A percentile compares a stretch with the other conserved stretches of the same genome.
Evolutionary conservation across 92 coral and sea anemone genomes (phyloP).

Genomic region (Metridium senile): DNA sequence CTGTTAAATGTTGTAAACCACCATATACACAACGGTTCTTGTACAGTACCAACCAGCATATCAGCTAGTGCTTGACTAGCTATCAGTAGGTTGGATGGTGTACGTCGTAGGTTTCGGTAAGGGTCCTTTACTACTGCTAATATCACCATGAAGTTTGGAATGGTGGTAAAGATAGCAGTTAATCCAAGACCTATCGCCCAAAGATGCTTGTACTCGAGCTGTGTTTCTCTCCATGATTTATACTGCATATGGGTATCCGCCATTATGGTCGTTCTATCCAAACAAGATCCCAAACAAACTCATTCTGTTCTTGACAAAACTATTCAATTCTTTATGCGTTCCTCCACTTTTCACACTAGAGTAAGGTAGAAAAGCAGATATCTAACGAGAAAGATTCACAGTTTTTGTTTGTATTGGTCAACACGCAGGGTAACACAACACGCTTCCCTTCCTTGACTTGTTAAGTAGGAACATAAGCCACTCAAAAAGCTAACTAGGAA

Average conservation of each 20-base stretch:
- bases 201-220: conserved; percentile 21
- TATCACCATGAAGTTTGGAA: conserved; percentile 55
- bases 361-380: too few relatives aligned
- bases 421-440: too few relatives aligned
- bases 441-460: too few relatives aligned
- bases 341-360: too few relatives aligned
- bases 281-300: too few relatives aligned
- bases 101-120: conserved; percentile 51
- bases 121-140: conserved; percentile 76
- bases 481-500: too few relatives aligned
- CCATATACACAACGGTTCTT: conserved; percentile 63
- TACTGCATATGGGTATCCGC: conserved; percentile 3
- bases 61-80: conserved; percentile 79
- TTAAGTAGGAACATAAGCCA: too few relatives aligned
- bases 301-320: too few relatives aligned
- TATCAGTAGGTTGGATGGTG: conserved; percentile 65
- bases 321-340: too few relatives aligned
- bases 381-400: too few relatives aligned
- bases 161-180: conserved; percentile 40
- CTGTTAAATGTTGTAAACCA: conserved; percentile 70
- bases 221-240: conserved; percentile 17
- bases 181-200: conserved; percentile 22
- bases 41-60: conserved; percentile 66
- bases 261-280: not conserved
- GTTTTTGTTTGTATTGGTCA: too few relatives aligned